Conservation (phyloP, 2,888 invertebrate species). For the Zygogramma bicolorata region DNA sequence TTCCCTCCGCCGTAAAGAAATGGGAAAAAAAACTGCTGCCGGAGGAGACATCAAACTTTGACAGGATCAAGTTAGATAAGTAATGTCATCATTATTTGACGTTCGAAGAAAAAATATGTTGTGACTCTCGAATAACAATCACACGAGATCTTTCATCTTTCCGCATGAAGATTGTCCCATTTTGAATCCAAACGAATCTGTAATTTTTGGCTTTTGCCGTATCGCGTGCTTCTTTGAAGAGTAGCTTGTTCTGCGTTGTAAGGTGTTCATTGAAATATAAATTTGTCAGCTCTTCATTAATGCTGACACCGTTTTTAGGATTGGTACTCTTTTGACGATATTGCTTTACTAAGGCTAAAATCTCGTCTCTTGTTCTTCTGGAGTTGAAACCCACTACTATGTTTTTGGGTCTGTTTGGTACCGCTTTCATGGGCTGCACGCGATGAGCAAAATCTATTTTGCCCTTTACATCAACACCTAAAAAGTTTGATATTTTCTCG, state of each 20-base stretch:
- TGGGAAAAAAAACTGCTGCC: too few relatives aligned
- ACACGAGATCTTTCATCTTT: constrained; percentile 6
- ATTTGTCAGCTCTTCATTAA: constrained; percentile 1
- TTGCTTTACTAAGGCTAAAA: background rate
- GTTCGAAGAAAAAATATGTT: too few relatives aligned
- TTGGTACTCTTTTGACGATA: background rate
- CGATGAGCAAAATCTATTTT: constrained; percentile 4
- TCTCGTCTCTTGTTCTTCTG: constrained; percentile 4
- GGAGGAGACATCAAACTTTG: too few relatives aligned
- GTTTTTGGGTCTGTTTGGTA: constrained; percentile 5
- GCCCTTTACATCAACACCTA: constrained; percentile 1
- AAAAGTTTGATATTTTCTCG: background rate
- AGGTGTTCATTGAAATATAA: constrained; percentile 11
- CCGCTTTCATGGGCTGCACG: background rate
- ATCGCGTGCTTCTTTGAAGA: constrained; percentile 2
- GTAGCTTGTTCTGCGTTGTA: background rate
- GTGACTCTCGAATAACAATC: background rate
- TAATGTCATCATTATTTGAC: too few relatives aligned
- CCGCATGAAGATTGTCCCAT: background rate
- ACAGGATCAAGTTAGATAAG: too few relatives aligned
- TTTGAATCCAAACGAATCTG: constrained; percentile 1
- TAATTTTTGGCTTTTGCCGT: constrained; percentile 1
- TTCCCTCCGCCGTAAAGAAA: too few relatives aligned
- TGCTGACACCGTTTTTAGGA: background rate
- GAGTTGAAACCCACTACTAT: background rate